These are phyloP conservation scores for Nomada fucata DNA, from an alignment of 2,888 invertebrate genomes.

Conservation along the genomic window DNA sequence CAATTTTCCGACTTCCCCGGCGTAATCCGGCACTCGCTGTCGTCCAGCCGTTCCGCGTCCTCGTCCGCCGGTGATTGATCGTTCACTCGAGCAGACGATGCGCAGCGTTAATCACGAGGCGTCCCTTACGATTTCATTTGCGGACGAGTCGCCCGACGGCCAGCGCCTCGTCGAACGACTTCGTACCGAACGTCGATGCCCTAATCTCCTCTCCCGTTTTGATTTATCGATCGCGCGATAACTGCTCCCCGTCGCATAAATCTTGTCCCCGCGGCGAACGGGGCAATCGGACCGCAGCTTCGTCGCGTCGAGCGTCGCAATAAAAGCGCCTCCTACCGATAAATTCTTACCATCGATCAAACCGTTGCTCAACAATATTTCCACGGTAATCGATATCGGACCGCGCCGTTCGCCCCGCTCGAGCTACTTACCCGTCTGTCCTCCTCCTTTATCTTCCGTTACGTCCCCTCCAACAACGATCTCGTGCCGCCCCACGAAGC, in stretches of 20 bases:
- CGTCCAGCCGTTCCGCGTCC: not conserved
- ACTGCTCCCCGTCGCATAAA: not conserved
- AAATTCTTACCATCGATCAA: not conserved
- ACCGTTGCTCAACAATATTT: not conserved
- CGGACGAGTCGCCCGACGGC: not conserved
- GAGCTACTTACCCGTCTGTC: not conserved
- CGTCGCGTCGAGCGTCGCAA: too few relatives aligned
- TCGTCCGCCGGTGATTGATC: slow-evolving; percentile 45
- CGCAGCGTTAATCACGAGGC: slow-evolving; percentile 54
- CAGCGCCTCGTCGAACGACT: not conserved
- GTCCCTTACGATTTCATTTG: slow-evolving; percentile 35
- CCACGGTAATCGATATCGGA: not conserved
- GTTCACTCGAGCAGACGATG: slow-evolving; percentile 31
- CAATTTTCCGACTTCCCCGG: slow-evolving; percentile 2
- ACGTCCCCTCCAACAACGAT: too few relatives aligned
- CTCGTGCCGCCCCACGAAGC: not conserved
- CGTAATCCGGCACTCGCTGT: not conserved
- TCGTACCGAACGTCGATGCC: slow-evolving; percentile 1
- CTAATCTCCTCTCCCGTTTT: slow-evolving; percentile 9
- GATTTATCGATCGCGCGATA: not conserved
- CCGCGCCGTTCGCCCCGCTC: not conserved
- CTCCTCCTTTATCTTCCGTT: too few relatives aligned
- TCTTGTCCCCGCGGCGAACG: too few relatives aligned
- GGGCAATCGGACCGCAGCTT: too few relatives aligned
- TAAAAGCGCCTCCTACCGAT: too few relatives aligned